Evolutionary conservation across 2,888 invertebrate genomes (phyloP).

Genomic region (Limnephilus rhombicus): DNA sequence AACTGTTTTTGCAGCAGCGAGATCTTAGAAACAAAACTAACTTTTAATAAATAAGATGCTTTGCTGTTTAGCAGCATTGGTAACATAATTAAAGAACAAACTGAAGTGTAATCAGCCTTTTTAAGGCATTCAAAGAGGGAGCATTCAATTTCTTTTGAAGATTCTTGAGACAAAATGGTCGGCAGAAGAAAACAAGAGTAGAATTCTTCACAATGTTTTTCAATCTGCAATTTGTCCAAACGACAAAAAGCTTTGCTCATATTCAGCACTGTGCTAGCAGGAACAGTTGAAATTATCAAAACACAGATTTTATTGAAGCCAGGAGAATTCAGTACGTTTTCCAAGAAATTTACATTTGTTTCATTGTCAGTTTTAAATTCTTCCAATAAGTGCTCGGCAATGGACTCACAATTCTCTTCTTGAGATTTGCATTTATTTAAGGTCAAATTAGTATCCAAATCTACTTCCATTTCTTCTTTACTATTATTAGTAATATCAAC

Average conservation of each 20-base stretch:
- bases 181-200: neutral
- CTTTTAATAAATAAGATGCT: neutral
- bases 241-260: neutral
- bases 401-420: neutral
- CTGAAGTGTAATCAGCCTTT: neutral
- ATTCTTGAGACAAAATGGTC: neutral
- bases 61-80: neutral
- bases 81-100: neutral
- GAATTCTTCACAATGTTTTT: neutral
- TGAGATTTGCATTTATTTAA: neutral
- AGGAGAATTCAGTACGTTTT: neutral
- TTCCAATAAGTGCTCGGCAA: neutral
- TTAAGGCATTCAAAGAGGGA: neutral
- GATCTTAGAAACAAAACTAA: neutral
- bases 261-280: neutral
- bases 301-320: neutral
- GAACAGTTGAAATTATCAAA: neutral
- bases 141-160: neutral
- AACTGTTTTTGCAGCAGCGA: neutral
- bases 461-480: neutral
- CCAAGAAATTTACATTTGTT: neutral
- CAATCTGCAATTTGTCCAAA: neutral
- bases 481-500: neutral
- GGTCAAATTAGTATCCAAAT: neutral
- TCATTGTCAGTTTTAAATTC: neutral